A percentile compares a stretch with the other conserved stretches of the same genome.
phyloP scores from a whole-genome alignment of 2,113 vertebrate species.

The Brachyistius frenatus region DNA sequence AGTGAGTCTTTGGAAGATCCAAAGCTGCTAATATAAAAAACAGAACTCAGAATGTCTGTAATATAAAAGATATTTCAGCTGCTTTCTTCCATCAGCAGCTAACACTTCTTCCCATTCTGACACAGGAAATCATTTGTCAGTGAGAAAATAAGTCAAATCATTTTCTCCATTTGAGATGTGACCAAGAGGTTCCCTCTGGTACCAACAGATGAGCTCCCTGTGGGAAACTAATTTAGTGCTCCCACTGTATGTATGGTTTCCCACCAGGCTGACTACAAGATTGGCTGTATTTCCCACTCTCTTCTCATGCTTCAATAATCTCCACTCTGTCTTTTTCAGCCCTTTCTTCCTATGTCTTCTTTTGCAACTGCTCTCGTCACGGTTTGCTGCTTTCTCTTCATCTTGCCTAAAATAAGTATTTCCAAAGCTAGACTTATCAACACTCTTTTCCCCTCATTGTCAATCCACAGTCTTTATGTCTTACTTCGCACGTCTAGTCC shows the following conservation, averaged over 20 bases:
- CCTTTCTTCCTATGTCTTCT: slow-evolving; percentile 4
- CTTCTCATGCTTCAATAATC: slow-evolving; percentile 34
- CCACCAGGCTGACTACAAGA: slow-evolving; percentile 48
- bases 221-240: slow-evolving; percentile 67
- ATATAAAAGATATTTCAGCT: not conserved
- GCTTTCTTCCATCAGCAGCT: not conserved
- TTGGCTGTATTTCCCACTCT: slow-evolving; percentile 35
- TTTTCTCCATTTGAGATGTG: slow-evolving; percentile 38
- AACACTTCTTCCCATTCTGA: not conserved
- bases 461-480: slow-evolving; percentile 42
- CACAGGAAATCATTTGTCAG: slow-evolving; percentile 27
- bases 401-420: slow-evolving; percentile 33
- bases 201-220: slow-evolving; percentile 67
- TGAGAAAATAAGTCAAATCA: slow-evolving; percentile 39
- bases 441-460: slow-evolving; percentile 29
- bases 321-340: slow-evolving; percentile 45
- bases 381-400: slow-evolving; percentile 32
- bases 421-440: slow-evolving; percentile 31
- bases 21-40: not conserved
- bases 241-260: slow-evolving; percentile 25
- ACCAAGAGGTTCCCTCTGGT: slow-evolving; percentile 45
- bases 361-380: slow-evolving; percentile 19
- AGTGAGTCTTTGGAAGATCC: not conserved
- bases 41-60: not conserved
- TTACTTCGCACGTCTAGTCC: slow-evolving; percentile 19